Percentiles rank a stretch among this genome's conserved stretches.
Conservation (phyloP, 2,888 invertebrate species). For the Corbicula japonica region DNA sequence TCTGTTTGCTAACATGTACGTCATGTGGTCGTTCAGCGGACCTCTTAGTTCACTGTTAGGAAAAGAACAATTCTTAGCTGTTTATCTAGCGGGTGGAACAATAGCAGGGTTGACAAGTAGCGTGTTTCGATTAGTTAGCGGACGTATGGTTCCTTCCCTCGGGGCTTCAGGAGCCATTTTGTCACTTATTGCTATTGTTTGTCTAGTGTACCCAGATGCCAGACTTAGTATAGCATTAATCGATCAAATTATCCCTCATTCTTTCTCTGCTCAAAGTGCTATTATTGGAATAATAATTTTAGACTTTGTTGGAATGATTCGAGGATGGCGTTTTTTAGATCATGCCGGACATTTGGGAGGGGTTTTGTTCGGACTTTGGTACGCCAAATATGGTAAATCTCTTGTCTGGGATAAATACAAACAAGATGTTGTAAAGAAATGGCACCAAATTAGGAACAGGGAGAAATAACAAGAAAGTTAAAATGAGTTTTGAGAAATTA, state of each 20-base stretch:
- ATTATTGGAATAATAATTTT: constrained; percentile 94
- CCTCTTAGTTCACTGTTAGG: constrained; percentile 92
- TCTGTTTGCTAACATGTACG: constrained; percentile 98
- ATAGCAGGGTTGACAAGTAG: constrained; percentile 95
- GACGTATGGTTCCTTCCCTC: constrained; percentile 92
- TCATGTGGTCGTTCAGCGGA: constrained; percentile 90
- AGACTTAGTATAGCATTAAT: constrained; percentile 95
- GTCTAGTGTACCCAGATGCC: constrained; percentile 95
- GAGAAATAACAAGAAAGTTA: no score
- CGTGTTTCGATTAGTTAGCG: constrained; percentile 91
- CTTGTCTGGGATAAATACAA: constrained; percentile 23
- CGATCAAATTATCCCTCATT: constrained; percentile 90
- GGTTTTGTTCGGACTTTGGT: constrained; percentile 93
- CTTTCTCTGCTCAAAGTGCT: constrained; percentile 94
- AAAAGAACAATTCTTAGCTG: constrained; percentile 95
- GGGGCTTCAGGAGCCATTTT: constrained; percentile 99
- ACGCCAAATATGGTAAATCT: constrained; percentile 45
- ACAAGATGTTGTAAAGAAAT: not conserved
- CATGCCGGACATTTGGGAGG: constrained; percentile 99
- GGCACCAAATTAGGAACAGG: no score
- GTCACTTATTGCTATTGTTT: constrained; percentile 95
- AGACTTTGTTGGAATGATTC: constrained; percentile 93
- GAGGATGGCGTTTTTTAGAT: constrained; percentile 97
- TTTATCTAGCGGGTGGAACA: constrained; percentile 94
- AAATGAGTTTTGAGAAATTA: no score